Evolutionary conservation across 2,888 invertebrate species (phyloP), one percentile per base, ranked within the genome.

Genomic region (Beris chalybata): DNA sequence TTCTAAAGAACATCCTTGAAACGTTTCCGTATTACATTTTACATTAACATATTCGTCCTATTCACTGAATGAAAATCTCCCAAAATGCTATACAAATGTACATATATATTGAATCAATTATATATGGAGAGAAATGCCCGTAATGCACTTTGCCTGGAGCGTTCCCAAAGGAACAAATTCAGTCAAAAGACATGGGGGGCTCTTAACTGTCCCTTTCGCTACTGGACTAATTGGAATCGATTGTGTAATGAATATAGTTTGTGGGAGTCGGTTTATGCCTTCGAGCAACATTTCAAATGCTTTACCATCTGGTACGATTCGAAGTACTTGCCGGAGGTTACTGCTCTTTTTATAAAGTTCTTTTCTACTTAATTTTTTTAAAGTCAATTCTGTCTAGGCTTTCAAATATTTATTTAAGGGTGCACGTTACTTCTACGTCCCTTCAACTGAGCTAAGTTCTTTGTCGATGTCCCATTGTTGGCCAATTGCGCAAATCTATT

Each of bases 181-280:
- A 52, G 61, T 52, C 61, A 22, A 52, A 50, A 38, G 32, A n/a
- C 5, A 52, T 30, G 11, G 44, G 29, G 45, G 32, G 45, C 58
- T 38, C 30, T 43, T 15, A 50, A 59, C 15, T 59, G 52, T 50
- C 61, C 52, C 50, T 61, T 52, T 50, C 38, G 50, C 22, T 38
- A 7, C 38, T 61, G 61, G 61, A 52, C 61, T 61, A 61, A 61
- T 61, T 61, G 50, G 50, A 61, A 61, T 61, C 61, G 61, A 61
- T 61, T 61, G 61, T 50, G 47, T 61, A 61, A 61, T 61, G 52
- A 50, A 52, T 50, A 31, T 54, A 29, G 54, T 44, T 56, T 44
- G 44, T 43, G 43, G 43, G 43, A 38, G 22, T 15, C 38, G 22
- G n/a, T 61, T 38, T 52, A 12, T 50, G 50, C 32, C 61, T 15